Evolutionary conservation across 2,113 vertebrate species (phyloP).

Genomic region (Nycticebus coucang): DNA sequence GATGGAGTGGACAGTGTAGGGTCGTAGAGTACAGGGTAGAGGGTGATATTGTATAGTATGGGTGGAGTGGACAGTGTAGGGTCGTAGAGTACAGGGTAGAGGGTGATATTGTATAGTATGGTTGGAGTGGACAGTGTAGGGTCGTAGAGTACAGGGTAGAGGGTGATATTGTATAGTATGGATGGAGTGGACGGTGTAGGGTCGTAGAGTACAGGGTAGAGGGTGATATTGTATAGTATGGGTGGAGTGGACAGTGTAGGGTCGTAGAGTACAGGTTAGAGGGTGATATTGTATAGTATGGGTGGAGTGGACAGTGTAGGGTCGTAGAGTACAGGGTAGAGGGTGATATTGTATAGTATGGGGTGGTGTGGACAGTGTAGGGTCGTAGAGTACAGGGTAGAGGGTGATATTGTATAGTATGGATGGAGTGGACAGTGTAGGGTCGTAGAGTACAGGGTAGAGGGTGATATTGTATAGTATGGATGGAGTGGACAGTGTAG

Average conservation of each 20-base stretch:
- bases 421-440: not conserved
- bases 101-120: not conserved
- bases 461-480: accelerated
- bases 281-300: not conserved
- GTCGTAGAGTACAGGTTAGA: too few species aligned
- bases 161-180: not conserved
- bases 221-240: too few species aligned
- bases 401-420: not conserved
- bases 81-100: not conserved
- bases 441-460: not conserved
- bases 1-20: not conserved
- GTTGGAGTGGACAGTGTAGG: too few species aligned
- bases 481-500: not conserved
- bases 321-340: not conserved
- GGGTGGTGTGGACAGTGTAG: too few species aligned
- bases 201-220: too few species aligned
- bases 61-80: too few species aligned
- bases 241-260: too few species aligned
- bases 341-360: too few species aligned
- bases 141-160: not conserved
- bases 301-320: not conserved
- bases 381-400: not conserved
- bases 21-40: not conserved
- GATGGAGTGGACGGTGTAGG: not conserved
- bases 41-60: too few species aligned